These are phyloP conservation scores for Lophura nycthemera DNA, from an alignment of 2,113 vertebrate genomes.

Conservation along the genomic window DNA sequence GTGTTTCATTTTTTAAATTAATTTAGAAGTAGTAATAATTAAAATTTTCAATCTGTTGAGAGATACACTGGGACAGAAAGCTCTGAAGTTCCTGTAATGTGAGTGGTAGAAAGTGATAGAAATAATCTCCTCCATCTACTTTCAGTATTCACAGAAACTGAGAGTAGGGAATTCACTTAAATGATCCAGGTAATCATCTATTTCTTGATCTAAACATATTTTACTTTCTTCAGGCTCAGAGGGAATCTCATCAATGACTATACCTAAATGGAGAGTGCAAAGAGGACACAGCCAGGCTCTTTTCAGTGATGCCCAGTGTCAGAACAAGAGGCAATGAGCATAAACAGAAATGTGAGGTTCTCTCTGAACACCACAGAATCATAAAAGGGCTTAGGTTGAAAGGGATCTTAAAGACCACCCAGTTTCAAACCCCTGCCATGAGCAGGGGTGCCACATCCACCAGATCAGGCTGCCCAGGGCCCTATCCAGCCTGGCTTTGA, in stretches of 20 bases:
- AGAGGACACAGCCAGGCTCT: not conserved
- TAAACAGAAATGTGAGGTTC: no score
- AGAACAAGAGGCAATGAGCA: not conserved
- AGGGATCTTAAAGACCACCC: no score
- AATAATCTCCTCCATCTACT: not conserved
- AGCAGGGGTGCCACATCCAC: no score
- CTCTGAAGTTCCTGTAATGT: not conserved
- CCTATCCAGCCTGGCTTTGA: no score
- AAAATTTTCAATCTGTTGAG: not conserved
- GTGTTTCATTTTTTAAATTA: not conserved
- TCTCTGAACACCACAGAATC: no score
- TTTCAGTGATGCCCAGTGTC: not conserved
- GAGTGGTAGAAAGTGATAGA: not conserved
- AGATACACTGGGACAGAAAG: not conserved
- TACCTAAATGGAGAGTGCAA: not conserved
- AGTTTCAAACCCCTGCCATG: no score
- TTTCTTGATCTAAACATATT: not conserved
- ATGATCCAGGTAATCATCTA: not conserved
- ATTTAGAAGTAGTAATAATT: not conserved
- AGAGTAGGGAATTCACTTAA: not conserved
- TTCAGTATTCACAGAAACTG: not conserved
- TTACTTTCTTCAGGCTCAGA: not conserved
- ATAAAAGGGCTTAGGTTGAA: no score
- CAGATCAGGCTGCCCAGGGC: no score
- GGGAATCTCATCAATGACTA: not conserved